A percentile compares a stretch with the other conserved stretches of the same genome.
Conservation (phyloP, 1,140 invertebrate species). For the Pogonomyrmex californicus region DNA sequence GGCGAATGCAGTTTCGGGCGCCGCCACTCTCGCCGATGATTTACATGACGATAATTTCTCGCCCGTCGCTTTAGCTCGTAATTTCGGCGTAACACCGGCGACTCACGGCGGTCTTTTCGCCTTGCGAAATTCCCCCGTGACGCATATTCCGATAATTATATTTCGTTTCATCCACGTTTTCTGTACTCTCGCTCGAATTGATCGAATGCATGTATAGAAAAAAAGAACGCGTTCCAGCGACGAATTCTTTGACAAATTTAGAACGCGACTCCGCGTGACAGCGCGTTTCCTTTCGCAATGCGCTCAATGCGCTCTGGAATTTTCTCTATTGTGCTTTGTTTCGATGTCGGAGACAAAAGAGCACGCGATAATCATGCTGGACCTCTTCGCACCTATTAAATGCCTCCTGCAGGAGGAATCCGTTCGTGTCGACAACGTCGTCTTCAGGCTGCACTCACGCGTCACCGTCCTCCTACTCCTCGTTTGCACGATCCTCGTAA, state of each 20-base stretch:
- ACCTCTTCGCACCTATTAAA: constrained; percentile 74
- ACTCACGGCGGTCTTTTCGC: not conserved
- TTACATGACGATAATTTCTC: constrained; percentile 22
- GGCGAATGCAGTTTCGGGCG: constrained; percentile 11
- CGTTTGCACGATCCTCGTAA: constrained; percentile 82
- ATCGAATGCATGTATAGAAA: too few species aligned
- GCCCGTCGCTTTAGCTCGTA: constrained; percentile 12
- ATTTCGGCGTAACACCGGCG: not conserved
- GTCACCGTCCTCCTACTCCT: constrained; percentile 79
- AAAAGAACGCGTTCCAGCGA: not conserved
- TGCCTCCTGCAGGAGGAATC: constrained; percentile 68
- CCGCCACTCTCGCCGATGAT: not conserved
- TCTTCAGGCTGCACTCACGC: constrained; percentile 80
- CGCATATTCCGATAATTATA: constrained; percentile 1
- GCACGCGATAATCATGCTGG: constrained; percentile 71
- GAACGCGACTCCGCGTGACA: not conserved
- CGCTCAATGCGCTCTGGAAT: not conserved
- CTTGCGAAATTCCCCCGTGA: not conserved
- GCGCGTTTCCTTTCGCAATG: not conserved
- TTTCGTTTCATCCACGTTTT: not conserved
- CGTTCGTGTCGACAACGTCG: constrained; percentile 78
- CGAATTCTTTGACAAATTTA: not conserved
- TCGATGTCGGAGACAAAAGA: constrained; percentile 32
- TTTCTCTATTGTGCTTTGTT: constrained; percentile 60
- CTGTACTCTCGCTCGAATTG: too few species aligned